Evolutionary conservation across 2,888 invertebrate species (phyloP), one percentile per base, ranked within the genome.

Genomic region (Camponotus fellah): DNA sequence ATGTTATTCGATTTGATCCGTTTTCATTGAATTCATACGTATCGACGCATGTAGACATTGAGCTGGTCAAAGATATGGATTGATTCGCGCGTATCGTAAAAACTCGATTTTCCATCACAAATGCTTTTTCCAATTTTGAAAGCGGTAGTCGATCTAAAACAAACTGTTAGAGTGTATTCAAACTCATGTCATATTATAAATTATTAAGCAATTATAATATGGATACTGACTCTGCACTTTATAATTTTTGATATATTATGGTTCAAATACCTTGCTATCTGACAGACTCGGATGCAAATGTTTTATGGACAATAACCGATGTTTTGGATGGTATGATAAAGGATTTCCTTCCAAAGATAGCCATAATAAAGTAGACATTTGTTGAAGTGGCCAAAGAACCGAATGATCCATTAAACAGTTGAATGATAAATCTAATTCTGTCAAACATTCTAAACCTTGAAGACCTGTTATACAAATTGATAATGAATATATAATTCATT

Each of bases 321-420:
- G 97, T 62, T 96, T 95, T 0, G 96, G 95, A 94, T 96, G 96
- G 92, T 95, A 96, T 77, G 95, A 95, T 26, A 97, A 91, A 0
- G 97, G 97, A 95, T 97, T 97, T 6, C 96, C 96, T 86, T 95
- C 95, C 17, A 97, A 94, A 88, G 95, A 96, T 14, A 97, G 91
- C 92, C 95, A 95, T 68, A 95, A 94, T 6, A 97, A 94, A 0
- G 95, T 95, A 2, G 95, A 93, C 87, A 97, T 95, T 66, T 95
- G 95, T 69, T 96, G 95, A 14, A 97, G 90, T 9, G 96, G 96
- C 90, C 95, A 93, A 14, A 97, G 93, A 58, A 94, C 94, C n/a
- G 95, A 94, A 92, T 97, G 97, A 86, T 97, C 96, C 17, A 96
- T 92, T 81, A 97, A 93, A 91, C 96, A 96, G 92, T 97, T 97